Conservation (phyloP, 1,140 invertebrate genomes). For the Drosophila trapezifrons region DNA sequence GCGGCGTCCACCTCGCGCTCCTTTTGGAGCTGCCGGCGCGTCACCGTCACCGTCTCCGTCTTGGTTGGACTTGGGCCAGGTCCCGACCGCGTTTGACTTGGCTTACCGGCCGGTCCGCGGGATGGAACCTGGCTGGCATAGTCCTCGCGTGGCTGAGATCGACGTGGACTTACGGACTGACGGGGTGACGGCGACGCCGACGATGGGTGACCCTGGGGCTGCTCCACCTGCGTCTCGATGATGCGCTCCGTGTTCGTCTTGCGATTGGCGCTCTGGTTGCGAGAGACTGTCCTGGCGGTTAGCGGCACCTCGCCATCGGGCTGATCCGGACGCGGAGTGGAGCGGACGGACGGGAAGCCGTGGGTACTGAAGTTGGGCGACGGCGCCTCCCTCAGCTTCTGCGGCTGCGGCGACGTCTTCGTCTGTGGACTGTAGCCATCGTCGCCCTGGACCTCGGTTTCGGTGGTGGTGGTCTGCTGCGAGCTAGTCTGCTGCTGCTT, state of each 20-base stretch:
- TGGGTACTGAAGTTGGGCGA: conserved; percentile 59
- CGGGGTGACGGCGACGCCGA: conserved; percentile 29
- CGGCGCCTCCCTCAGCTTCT: conserved; percentile 55
- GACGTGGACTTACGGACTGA: conserved; percentile 41
- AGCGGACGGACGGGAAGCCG: conserved; percentile 64
- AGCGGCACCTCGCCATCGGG: conserved; percentile 56
- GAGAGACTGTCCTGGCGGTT: conserved; percentile 45
- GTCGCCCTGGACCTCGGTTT: conserved; percentile 51
- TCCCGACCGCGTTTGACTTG: conserved; percentile 26
- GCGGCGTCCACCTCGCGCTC: conserved; percentile 87
- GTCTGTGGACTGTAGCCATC: conserved; percentile 18
- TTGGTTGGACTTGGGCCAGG: conserved; percentile 33
- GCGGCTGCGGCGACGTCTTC: neutral
- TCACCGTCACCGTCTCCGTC: conserved; percentile 39
- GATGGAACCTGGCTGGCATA: conserved; percentile 46
- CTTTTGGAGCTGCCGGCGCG: conserved; percentile 79
- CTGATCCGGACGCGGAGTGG: conserved; percentile 40
- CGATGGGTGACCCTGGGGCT: conserved; percentile 10
- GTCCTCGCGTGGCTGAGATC: conserved; percentile 50
- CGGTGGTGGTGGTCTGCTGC: conserved; percentile 59
- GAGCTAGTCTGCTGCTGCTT: conserved; percentile 67
- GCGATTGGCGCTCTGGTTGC: conserved; percentile 50
- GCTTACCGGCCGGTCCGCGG: conserved; percentile 41
- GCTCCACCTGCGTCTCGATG: conserved; percentile 73
- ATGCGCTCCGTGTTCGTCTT: conserved; percentile 68